phyloP scores from a whole-genome alignment of 2,888 invertebrate genomes.

The Pasiphila rectangulata region DNA sequence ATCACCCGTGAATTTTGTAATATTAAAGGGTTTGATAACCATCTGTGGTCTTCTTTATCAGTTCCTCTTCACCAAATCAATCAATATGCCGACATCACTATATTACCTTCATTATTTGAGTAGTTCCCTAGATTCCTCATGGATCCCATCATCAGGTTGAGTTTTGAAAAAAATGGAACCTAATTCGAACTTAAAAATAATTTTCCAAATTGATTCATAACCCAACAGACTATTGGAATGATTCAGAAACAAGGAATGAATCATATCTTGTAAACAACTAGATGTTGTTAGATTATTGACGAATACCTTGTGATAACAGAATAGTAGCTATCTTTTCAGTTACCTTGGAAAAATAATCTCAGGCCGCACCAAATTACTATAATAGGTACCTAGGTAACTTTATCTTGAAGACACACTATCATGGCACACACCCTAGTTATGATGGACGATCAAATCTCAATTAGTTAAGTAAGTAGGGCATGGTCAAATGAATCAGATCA shows the following conservation, averaged over 20 bases:
- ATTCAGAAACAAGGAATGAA: not conserved
- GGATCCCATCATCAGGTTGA: no score
- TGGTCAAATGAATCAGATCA: slow-evolving; percentile 46
- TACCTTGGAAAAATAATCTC: slow-evolving; percentile 40
- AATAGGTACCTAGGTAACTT: slow-evolving; percentile 34
- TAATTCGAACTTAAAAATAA: no score
- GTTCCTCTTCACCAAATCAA: no score
- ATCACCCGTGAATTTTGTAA: no score
- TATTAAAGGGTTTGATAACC: no score
- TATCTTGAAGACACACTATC: slow-evolving; percentile 44
- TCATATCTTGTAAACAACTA: not conserved
- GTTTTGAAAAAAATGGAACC: no score
- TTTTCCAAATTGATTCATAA: not conserved
- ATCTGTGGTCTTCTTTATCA: no score
- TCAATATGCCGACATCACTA: no score
- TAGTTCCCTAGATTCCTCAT: no score
- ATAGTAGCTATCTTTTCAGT: slow-evolving; percentile 25
- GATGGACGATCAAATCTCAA: slow-evolving; percentile 38
- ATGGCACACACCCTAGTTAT: slow-evolving; percentile 32
- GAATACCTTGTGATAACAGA: slow-evolving; percentile 2
- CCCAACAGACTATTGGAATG: not conserved
- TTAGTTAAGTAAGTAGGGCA: slow-evolving; percentile 52
- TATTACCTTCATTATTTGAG: no score
- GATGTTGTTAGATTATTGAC: not conserved
- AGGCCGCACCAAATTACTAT: slow-evolving; percentile 37